These are phyloP conservation scores for Tanytarsus gracilentus DNA, from an alignment of 2,888 invertebrate species.

Conservation along the genomic window DNA sequence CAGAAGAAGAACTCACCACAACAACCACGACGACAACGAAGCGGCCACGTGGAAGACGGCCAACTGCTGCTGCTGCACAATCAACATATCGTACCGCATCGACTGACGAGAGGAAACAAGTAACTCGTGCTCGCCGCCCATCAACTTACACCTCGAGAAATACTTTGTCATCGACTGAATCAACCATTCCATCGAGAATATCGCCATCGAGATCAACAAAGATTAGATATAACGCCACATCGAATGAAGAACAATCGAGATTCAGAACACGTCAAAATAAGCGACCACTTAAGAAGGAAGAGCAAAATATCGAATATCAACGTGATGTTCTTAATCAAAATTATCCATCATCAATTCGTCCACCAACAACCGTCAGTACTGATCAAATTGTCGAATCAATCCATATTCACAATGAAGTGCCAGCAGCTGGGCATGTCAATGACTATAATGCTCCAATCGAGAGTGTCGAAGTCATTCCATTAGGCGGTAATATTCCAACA, in stretches of 20 bases:
- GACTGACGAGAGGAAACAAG: slow-evolving; percentile 35
- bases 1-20: slow-evolving; percentile 34
- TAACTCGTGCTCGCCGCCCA: slow-evolving; percentile 43
- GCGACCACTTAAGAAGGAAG: slow-evolving; percentile 35
- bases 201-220: slow-evolving; percentile 37
- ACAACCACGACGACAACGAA: slow-evolving; percentile 44
- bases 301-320: slow-evolving; percentile 48
- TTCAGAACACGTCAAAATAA: slow-evolving; percentile 35
- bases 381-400: slow-evolving; percentile 29
- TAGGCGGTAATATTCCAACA: slow-evolving; percentile 21
- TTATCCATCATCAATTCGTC: slow-evolving; percentile 50
- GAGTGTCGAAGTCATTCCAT: slow-evolving; percentile 24
- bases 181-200: slow-evolving; percentile 29
- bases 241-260: slow-evolving; percentile 41
- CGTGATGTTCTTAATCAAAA: slow-evolving; percentile 55
- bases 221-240: slow-evolving; percentile 41
- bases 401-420: slow-evolving; percentile 16
- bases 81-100: slow-evolving; percentile 40
- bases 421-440: slow-evolving; percentile 44
- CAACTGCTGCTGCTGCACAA: slow-evolving; percentile 36
- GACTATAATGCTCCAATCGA: slow-evolving; percentile 23
- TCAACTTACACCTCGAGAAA: slow-evolving; percentile 34
- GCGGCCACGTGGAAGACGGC: slow-evolving; percentile 46
- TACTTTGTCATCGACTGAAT: slow-evolving; percentile 30
- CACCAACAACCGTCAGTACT: slow-evolving; percentile 34